Evolutionary conservation across 2,113 vertebrate genomes (phyloP), one percentile per base, ranked within the genome.

Genomic region (Anarrhichthys ocellatus): DNA sequence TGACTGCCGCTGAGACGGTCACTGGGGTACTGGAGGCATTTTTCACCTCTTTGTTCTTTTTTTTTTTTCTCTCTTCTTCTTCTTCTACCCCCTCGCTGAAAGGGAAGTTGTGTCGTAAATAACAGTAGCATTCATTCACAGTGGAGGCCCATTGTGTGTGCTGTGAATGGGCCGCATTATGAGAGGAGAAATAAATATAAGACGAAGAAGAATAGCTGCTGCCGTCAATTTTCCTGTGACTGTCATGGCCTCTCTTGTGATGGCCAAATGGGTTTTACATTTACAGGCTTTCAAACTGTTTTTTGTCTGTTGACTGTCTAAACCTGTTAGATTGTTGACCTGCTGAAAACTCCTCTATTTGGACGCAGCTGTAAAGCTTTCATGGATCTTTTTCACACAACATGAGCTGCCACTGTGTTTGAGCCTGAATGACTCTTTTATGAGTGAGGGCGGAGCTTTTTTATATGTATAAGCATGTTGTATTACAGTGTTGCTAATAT

Each of bases 141-240:
- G 81, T 74, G 83, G 86, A 82, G 76, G 81, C 61, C 92, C 88
- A 94, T 94, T 95, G 94, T 95, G 87, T 71, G 54, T 5, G 59
- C 79, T 20, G 46, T 95, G 93, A 95, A 95, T 95, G 91, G 92
- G 82, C 76, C 0, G 68, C 90, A 93, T 94, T 92, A 93, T 93
- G 71, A 89, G 77, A 52, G 72, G 64, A 88, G 89, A 78, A 89
- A 94, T 92, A 94, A 92, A 94, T 93, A 89, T 80, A 91, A 89
- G 86, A 79, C 29, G 70, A 80, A 85, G 84, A 90, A 91, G 81
- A 85, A 91, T 87, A 83, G 92, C 87, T 65, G 76, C 83, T 40
- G 76, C n/a, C n/a, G 18, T 76, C 74, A 72, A 58, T 80, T 86
- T 89, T 93, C 89, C 92, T 92, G 86, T 58, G 71, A 81, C 87